Conservation (phyloP, 1,140 invertebrate genomes). For the Aphelinus certus region DNA sequence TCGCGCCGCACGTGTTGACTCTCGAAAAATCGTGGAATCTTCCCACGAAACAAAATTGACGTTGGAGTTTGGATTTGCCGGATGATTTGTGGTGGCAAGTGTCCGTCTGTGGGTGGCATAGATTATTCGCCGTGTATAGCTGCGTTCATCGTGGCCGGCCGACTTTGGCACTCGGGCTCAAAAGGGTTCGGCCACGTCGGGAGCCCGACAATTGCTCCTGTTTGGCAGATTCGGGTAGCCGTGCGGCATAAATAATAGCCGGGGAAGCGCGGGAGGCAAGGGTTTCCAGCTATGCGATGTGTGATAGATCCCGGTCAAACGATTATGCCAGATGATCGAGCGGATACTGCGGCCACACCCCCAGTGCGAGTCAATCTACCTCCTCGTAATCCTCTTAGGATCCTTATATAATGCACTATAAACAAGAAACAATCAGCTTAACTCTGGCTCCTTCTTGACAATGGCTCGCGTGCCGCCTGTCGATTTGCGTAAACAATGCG, state of each 20-base stretch:
- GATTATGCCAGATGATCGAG: slow-evolving; percentile 49
- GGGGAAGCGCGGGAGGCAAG: slow-evolving; percentile 37
- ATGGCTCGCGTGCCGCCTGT: no score
- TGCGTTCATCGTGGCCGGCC: neutral
- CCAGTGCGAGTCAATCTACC: neutral
- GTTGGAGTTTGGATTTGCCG: no score
- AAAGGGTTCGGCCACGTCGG: neutral
- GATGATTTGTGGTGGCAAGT: no score
- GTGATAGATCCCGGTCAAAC: slow-evolving; percentile 43
- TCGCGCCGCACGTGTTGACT: no score
- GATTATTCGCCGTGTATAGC: neutral
- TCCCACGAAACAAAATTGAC: no score
- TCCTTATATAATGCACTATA: no score
- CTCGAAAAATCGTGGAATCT: no score
- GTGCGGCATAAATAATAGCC: slow-evolving; percentile 1
- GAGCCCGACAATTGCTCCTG: slow-evolving; percentile 17
- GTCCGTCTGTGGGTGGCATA: no score
- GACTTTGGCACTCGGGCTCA: neutral
- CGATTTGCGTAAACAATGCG: no score
- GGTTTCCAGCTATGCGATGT: slow-evolving; percentile 46
- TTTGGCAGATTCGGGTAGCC: slow-evolving; percentile 22
- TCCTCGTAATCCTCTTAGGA: slow-evolving; percentile 24
- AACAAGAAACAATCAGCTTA: no score
- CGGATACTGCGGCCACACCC: slow-evolving; percentile 2
- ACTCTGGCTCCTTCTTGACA: no score